A percentile compares a stretch with the other conserved stretches of the same genome.
These are phyloP conservation scores for Caenorhabditis plicata DNA, from an alignment of 2,888 invertebrate species.

Conservation along the genomic window DNA sequence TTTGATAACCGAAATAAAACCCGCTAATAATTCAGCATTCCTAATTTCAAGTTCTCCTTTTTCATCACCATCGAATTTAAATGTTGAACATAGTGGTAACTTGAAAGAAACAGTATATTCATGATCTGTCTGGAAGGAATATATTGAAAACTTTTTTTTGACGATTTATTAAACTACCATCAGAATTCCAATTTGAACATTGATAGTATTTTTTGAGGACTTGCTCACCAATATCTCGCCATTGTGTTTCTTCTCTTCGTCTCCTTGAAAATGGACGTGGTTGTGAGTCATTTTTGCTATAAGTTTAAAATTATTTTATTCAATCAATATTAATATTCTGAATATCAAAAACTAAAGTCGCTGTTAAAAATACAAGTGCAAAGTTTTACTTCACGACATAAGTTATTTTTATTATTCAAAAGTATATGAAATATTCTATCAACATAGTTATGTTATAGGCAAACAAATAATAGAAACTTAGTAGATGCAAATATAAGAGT, in stretches of 20 bases:
- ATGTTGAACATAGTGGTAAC: not conserved
- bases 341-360: not conserved
- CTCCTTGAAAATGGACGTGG: slow-evolving; percentile 2
- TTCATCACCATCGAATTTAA: not conserved
- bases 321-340: too few species aligned
- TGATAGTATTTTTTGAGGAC: not conserved
- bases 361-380: too few species aligned
- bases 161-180: not conserved
- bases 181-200: slow-evolving; percentile 3
- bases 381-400: too few species aligned
- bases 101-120: slow-evolving; percentile 4
- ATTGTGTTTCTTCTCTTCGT: slow-evolving; percentile 1
- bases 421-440: too few species aligned
- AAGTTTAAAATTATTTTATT: too few species aligned
- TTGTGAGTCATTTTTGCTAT: too few species aligned
- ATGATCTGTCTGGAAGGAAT: not conserved
- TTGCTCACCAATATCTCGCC: not conserved
- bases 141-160: not conserved
- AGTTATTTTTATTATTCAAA: too few species aligned
- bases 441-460: too few species aligned
- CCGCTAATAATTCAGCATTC: not conserved
- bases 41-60: not conserved
- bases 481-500: too few species aligned
- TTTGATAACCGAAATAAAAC: too few species aligned
- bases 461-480: too few species aligned